A percentile compares a stretch with the other conserved stretches of the same genome.
Conservation (phyloP, 2,797 vertebrate species). For the Clarias laeviceps region DNA sequence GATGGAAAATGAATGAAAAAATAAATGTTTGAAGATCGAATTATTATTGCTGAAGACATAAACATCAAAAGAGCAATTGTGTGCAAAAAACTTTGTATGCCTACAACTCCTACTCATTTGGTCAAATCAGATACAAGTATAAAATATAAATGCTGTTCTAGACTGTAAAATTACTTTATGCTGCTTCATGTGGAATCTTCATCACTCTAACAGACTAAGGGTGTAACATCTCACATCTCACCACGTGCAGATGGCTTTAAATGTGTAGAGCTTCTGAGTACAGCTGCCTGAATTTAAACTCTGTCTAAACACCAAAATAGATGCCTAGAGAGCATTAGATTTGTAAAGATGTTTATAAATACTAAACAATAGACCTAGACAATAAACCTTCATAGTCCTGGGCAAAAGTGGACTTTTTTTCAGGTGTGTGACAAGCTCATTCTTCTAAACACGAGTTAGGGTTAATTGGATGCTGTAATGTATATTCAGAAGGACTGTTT, state of each 20-base stretch:
- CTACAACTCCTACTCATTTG: not conserved
- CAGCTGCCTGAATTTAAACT: constrained; percentile 26
- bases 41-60: not conserved
- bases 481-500: constrained; percentile 71
- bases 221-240: constrained; percentile 25
- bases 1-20: not conserved
- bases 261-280: constrained; percentile 20
- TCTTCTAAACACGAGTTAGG: constrained; percentile 70
- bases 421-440: constrained; percentile 66
- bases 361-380: too few species aligned
- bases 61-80: not conserved
- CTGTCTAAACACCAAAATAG: constrained; percentile 12
- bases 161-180: not conserved
- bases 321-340: constrained; percentile 9
- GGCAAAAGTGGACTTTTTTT: constrained; percentile 50
- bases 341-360: not conserved
- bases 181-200: constrained; percentile 21
- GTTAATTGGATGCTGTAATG: constrained; percentile 64
- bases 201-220: constrained; percentile 1
- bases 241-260: constrained; percentile 38
- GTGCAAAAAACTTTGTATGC: not conserved
- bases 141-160: not conserved
- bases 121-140: not conserved
- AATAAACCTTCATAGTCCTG: constrained; percentile 37
- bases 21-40: not conserved